phyloP scores from a whole-genome alignment of 2,888 invertebrate species.

The Zhuqinia jingwanae region DNA sequence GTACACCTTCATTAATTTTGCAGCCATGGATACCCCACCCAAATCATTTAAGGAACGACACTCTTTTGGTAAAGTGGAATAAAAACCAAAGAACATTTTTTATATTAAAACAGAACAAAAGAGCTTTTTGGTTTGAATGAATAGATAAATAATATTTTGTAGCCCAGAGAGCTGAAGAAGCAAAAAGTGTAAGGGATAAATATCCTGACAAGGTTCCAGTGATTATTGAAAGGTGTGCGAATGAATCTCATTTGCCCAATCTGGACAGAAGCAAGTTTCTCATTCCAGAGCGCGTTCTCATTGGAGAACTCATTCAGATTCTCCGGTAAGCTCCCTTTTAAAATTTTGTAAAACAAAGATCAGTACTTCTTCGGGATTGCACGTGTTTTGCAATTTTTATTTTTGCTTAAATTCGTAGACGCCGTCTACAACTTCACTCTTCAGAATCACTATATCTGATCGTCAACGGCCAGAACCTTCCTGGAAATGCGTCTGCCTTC shows the following conservation, averaged over 20 bases:
- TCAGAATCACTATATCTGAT: slow-evolving; percentile 82
- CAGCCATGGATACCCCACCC: slow-evolving; percentile 72
- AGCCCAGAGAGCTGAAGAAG: slow-evolving; percentile 83
- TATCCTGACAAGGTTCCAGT: slow-evolving; percentile 81
- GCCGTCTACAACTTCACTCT: slow-evolving; percentile 82
- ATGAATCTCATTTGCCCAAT: slow-evolving; percentile 83
- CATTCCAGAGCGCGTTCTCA: slow-evolving; percentile 83
- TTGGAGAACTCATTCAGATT: slow-evolving; percentile 84
- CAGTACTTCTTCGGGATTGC: too few species aligned
- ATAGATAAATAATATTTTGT: neutral
- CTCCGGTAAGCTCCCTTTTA: slow-evolving; percentile 82
- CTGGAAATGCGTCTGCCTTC: slow-evolving; percentile 81
- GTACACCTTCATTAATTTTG: neutral
- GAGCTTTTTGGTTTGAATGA: too few species aligned
- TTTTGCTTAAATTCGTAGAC: slow-evolving; percentile 80
- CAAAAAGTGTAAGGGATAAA: slow-evolving; percentile 82
- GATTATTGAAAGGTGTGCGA: slow-evolving; percentile 83
- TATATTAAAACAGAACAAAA: too few species aligned
- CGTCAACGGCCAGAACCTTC: slow-evolving; percentile 82
- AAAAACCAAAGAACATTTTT: too few species aligned
- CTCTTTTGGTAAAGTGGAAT: slow-evolving; percentile 79
- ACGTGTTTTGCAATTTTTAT: too few species aligned
- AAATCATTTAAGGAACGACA: slow-evolving; percentile 80
- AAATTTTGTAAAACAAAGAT: too few species aligned
- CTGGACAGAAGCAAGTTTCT: slow-evolving; percentile 84